Conservation (phyloP, 2,113 vertebrate species). For the Antechinus flavipes region DNA sequence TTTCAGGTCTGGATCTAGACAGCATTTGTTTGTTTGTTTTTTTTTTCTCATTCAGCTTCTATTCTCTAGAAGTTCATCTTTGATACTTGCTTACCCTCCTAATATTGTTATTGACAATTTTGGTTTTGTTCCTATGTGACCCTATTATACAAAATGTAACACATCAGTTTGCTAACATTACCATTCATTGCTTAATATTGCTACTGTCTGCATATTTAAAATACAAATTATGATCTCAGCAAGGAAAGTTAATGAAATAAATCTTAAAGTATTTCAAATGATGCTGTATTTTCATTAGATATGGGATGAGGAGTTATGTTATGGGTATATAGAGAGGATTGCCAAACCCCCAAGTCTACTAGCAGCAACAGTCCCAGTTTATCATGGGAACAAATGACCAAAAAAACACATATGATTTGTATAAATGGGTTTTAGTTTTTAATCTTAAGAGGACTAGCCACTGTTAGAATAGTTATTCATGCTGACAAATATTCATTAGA, state of each 20-base stretch:
- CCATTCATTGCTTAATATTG: conserved; percentile 47
- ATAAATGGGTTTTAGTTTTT: background rate
- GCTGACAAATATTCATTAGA: background rate
- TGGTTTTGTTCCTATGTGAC: conserved; percentile 17
- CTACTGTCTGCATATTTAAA: conserved; percentile 24
- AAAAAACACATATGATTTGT: background rate
- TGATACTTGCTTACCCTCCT: conserved; percentile 52
- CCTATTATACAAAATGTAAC: conserved; percentile 36
- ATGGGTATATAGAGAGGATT: background rate
- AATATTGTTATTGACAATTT: conserved; percentile 46
- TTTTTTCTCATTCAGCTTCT: conserved; percentile 3
- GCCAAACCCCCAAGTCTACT: background rate
- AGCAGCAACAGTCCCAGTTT: background rate
- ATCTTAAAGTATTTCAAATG: background rate
- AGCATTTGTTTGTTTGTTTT: conserved; percentile 13
- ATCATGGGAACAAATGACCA: background rate
- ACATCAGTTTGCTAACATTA: conserved; percentile 26
- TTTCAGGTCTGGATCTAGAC: conserved; percentile 13
- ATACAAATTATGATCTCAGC: background rate
- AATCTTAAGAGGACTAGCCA: background rate
- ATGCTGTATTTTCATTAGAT: background rate
- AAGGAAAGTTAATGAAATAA: background rate
- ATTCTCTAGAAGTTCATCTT: conserved; percentile 50
- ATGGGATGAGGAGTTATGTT: background rate
- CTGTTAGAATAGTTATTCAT: background rate